A percentile compares a stretch with the other conserved stretches of the same genome.
Conservation (phyloP, 1,140 invertebrate genomes). For the Magallana gigas region DNA sequence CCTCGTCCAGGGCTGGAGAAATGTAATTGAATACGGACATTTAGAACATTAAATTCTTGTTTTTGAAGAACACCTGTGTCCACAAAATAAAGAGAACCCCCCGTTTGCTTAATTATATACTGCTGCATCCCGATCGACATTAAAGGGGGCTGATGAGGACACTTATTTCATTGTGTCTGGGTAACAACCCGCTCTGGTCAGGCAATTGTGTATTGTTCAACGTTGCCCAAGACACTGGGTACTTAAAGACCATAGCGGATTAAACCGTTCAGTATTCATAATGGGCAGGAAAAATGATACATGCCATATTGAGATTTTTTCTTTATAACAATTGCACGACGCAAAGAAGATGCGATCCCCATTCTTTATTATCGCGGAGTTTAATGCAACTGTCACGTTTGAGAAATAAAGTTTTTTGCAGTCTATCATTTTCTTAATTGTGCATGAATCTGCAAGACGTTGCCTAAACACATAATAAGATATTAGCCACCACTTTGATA, state of each 20-base stretch:
- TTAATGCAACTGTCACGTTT: constrained; percentile 2
- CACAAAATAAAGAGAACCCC: constrained; percentile 6
- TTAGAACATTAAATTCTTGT: constrained; percentile 30
- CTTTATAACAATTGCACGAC: not conserved
- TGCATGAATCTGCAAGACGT: not conserved
- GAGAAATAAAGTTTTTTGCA: not conserved
- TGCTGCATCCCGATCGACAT: not conserved
- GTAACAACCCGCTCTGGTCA: not conserved
- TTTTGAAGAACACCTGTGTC: constrained; percentile 33
- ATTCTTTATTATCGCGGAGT: not conserved
- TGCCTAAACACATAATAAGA: constrained; percentile 9
- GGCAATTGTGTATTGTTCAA: constrained; percentile 30
- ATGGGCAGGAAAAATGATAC: constrained; percentile 25
- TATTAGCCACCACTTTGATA: not conserved
- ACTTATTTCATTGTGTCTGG: not conserved
- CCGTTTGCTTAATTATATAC: not conserved
- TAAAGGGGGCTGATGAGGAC: not conserved
- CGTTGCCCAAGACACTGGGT: not conserved
- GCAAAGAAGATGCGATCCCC: not conserved
- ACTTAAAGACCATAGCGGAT: not conserved
- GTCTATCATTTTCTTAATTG: constrained; percentile 31
- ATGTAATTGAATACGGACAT: constrained; percentile 30
- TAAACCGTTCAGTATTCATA: not conserved
- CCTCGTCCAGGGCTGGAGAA: not conserved
- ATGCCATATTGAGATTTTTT: constrained; percentile 24